phyloP scores from a whole-genome alignment of 2,888 invertebrate species.

The Phymatocera aterrima region DNA sequence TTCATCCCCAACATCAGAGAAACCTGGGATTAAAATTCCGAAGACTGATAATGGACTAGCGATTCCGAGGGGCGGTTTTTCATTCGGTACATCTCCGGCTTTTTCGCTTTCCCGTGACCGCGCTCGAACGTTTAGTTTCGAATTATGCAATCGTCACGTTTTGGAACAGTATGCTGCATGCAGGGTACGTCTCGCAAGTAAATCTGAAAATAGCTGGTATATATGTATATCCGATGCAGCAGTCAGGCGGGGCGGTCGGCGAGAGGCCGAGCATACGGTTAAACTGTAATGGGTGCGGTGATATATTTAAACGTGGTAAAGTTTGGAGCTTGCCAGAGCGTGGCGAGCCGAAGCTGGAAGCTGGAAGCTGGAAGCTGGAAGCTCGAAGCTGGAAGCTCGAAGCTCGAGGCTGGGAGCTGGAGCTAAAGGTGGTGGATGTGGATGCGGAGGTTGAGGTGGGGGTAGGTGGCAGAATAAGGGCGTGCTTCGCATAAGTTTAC shows the following conservation, averaged over 20 bases:
- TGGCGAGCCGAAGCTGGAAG: constrained; percentile 12
- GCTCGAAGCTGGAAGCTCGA: neutral
- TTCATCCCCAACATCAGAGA: no score
- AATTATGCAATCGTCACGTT: constrained; percentile 23
- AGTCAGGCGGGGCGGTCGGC: neutral
- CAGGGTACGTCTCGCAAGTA: constrained; percentile 13
- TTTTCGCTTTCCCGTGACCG: no score
- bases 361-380: neutral
- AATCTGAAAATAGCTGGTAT: constrained; percentile 22
- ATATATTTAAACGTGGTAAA: constrained; percentile 73
- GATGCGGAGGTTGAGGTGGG: neutral
- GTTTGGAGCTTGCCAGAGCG: constrained; percentile 64
- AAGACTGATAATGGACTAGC: no score
- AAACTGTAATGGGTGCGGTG: constrained; percentile 70
- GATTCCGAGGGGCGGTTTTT: no score
- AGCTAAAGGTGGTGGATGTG: neutral
- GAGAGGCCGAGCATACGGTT: constrained; percentile 68
- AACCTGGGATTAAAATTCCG: no score
- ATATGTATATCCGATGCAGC: constrained; percentile 21
- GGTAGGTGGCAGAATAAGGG: constrained; percentile 60
- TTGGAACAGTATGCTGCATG: neutral
- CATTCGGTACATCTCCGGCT: no score
- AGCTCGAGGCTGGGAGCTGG: neutral
- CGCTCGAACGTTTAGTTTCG: neutral
- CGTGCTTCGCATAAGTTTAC: constrained; percentile 74